phyloP scores from a whole-genome alignment of 2,888 invertebrate genomes.

The Steromphala cineraria region DNA sequence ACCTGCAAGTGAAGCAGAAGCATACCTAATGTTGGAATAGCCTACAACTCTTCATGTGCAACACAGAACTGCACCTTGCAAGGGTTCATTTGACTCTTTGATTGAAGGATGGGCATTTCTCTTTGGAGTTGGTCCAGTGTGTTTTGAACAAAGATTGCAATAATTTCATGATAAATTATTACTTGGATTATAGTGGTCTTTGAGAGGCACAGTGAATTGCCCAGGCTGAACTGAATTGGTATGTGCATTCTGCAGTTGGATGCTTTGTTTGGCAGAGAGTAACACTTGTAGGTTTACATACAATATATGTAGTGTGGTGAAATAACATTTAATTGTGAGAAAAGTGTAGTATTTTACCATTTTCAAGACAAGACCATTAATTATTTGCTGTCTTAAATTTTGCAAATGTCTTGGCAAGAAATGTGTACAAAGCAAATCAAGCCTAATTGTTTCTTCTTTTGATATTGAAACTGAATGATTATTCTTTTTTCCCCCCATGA shows the following conservation, averaged over 20 bases:
- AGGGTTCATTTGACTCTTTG: not conserved
- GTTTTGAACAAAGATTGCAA: constrained; percentile 11
- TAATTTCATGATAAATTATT: constrained; percentile 16
- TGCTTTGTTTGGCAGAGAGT: not conserved
- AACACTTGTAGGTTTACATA: constrained; percentile 12
- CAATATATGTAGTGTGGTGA: constrained; percentile 15
- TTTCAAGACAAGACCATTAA: constrained; percentile 17
- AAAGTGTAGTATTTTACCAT: constrained; percentile 18
- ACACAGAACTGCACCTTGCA: too few relatives aligned
- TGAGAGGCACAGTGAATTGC: not conserved
- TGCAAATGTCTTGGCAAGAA: constrained; percentile 17
- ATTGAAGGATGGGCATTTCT: constrained; percentile 10
- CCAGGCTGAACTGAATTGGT: not conserved
- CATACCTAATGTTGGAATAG: not conserved
- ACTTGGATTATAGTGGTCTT: constrained; percentile 16
- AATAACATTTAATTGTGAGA: constrained; percentile 12
- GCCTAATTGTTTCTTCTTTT: not conserved
- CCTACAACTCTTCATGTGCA: not conserved
- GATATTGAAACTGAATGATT: constrained; percentile 17
- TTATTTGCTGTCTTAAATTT: constrained; percentile 18
- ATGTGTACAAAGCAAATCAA: constrained; percentile 13
- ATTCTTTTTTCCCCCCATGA: not conserved
- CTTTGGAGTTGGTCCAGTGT: not conserved
- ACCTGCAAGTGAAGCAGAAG: constrained; percentile 3
- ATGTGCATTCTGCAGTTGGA: not conserved